These are phyloP conservation scores for Schizopygopsis malacanthus DNA, from an alignment of 2,797 vertebrate genomes.

Conservation along the genomic window DNA sequence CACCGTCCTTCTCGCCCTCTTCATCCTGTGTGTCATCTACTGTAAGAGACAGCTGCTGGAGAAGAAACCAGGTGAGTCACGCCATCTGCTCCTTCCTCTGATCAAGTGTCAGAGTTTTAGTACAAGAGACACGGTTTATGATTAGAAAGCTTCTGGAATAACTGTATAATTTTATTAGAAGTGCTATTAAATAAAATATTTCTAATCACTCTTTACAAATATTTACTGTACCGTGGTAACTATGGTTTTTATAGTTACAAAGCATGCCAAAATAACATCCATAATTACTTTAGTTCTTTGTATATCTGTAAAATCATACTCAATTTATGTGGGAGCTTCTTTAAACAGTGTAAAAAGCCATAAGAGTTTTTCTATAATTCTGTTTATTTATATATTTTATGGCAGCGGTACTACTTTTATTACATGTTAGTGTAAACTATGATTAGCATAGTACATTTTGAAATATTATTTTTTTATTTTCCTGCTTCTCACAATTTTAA, in stretches of 20 bases:
- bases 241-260: not conserved
- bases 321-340: not conserved
- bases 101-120: not conserved
- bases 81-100: too few species aligned
- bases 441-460: not conserved
- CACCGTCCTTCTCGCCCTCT: conserved; percentile 91
- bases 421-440: not conserved
- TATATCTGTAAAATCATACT: not conserved
- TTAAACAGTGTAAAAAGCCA: not conserved
- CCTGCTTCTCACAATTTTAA: not conserved
- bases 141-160: not conserved
- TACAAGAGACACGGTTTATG: not conserved
- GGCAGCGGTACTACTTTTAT: not conserved
- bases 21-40: conserved; percentile 94
- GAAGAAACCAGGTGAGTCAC: conserved; percentile 91
- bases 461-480: not conserved
- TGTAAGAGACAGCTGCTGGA: conserved; percentile 97
- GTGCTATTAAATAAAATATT: not conserved
- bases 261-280: not conserved
- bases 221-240: not conserved
- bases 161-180: not conserved
- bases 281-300: not conserved
- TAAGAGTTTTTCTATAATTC: too few species aligned
- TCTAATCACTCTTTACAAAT: not conserved
- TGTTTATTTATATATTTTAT: not conserved